Conservation (phyloP, 2,797 vertebrate genomes). For the Acrocephalus scirpaceus region DNA sequence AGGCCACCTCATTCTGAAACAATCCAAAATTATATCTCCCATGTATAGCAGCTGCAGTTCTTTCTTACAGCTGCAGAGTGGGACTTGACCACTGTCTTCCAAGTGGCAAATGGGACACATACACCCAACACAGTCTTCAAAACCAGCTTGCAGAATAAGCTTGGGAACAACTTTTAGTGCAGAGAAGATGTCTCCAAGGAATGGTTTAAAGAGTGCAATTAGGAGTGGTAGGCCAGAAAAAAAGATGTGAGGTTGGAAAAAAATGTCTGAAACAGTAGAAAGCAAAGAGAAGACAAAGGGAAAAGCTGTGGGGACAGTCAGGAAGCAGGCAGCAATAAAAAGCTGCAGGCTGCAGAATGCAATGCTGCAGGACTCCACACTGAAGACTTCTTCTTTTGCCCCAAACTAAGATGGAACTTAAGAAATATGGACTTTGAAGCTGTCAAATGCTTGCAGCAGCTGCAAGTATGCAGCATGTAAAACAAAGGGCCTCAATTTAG, state of each 20-base stretch:
- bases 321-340: background rate
- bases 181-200: background rate
- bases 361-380: background rate
- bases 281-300: background rate
- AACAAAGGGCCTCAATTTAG: background rate
- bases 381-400: background rate
- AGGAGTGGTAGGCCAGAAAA: background rate
- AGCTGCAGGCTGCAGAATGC: background rate
- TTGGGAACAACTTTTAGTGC: background rate
- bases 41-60: background rate
- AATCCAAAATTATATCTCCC: background rate
- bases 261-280: background rate
- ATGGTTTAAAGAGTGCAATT: background rate
- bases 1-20: slow-evolving; percentile 12
- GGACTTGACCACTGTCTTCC: background rate
- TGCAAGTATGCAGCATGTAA: background rate
- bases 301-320: background rate
- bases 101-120: background rate
- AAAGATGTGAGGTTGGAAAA: background rate
- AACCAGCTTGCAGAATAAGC: accelerated
- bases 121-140: background rate
- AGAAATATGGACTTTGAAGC: background rate
- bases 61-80: background rate
- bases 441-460: background rate
- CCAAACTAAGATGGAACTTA: background rate